Conservation (phyloP, 2,888 invertebrate species). For the Ethmia dodecea region DNA sequence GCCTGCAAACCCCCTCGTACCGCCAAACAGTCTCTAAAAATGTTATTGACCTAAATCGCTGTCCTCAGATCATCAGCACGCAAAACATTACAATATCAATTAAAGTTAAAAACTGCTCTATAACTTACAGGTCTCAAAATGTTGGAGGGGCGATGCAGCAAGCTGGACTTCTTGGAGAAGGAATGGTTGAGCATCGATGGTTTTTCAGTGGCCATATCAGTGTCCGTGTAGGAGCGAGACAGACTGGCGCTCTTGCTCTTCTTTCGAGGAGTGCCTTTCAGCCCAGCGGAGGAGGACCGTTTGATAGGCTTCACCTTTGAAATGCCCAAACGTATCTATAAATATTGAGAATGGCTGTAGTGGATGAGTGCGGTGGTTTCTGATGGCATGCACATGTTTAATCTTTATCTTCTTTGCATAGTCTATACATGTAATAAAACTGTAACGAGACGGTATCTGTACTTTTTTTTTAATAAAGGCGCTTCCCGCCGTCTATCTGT, state of each 20-base stretch:
- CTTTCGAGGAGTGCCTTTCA: conserved; percentile 63
- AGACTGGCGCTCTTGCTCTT: conserved; percentile 58
- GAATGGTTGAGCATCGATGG: conserved; percentile 78
- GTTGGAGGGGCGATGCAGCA: conserved; percentile 83
- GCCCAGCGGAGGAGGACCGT: conserved; percentile 57
- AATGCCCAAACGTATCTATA: conserved; percentile 71
- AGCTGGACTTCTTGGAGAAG: conserved; percentile 71
- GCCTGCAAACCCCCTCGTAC: too few species aligned
- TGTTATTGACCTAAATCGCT: too few species aligned
- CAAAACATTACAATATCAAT: too few species aligned
- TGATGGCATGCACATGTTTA: too few species aligned
- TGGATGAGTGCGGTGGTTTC: not conserved
- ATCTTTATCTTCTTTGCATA: too few species aligned
- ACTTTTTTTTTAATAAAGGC: too few species aligned
- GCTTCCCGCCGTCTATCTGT: too few species aligned
- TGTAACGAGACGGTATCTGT: too few species aligned
- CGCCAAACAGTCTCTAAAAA: too few species aligned
- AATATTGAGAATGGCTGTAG: conserved; percentile 36
- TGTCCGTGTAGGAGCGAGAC: conserved; percentile 58
- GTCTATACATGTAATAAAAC: too few species aligned
- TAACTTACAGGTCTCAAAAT: conserved; percentile 84
- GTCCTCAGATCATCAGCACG: too few species aligned
- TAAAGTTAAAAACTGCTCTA: too few species aligned
- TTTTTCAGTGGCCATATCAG: conserved; percentile 66
- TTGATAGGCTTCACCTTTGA: conserved; percentile 70